A percentile compares a stretch with the other conserved stretches of the same genome.
phyloP scores from a whole-genome alignment of 2,888 invertebrate genomes.

The Hyles lineata region DNA sequence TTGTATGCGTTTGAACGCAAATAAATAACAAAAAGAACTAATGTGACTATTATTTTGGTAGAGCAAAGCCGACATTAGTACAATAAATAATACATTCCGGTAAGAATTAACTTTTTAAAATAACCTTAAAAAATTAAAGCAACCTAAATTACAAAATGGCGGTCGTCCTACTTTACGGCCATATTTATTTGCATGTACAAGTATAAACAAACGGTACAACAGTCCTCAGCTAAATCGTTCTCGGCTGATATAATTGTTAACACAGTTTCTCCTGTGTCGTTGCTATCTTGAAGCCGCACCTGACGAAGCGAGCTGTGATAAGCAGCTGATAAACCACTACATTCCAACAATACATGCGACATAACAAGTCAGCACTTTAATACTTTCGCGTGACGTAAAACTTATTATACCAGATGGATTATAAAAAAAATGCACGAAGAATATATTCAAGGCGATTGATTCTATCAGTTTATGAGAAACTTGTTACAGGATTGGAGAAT shows the following conservation, averaged over 20 bases:
- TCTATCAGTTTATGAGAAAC: neutral
- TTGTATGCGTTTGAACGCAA: too few species aligned
- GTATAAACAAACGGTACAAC: neutral
- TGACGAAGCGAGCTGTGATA: slow-evolving; percentile 49
- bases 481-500: too few species aligned
- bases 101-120: too few species aligned
- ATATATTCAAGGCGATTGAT: neutral
- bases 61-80: too few species aligned
- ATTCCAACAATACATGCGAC: slow-evolving; percentile 43
- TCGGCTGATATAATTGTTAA: slow-evolving; percentile 29
- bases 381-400: neutral
- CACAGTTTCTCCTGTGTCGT: slow-evolving; percentile 27
- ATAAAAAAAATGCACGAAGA: neutral
- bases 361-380: slow-evolving; percentile 22
- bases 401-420: neutral
- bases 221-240: neutral
- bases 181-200: neutral
- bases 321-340: slow-evolving; percentile 42
- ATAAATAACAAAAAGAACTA: too few species aligned
- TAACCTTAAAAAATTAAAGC: too few species aligned
- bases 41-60: too few species aligned
- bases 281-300: slow-evolving; percentile 45
- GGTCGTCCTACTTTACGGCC: neutral
- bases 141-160: too few species aligned
- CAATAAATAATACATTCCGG: too few species aligned